A percentile compares a stretch with the other conserved stretches of the same genome.
These are phyloP conservation scores for Spea bombifrons DNA, from an alignment of 2,113 vertebrate species.

Conservation along the genomic window DNA sequence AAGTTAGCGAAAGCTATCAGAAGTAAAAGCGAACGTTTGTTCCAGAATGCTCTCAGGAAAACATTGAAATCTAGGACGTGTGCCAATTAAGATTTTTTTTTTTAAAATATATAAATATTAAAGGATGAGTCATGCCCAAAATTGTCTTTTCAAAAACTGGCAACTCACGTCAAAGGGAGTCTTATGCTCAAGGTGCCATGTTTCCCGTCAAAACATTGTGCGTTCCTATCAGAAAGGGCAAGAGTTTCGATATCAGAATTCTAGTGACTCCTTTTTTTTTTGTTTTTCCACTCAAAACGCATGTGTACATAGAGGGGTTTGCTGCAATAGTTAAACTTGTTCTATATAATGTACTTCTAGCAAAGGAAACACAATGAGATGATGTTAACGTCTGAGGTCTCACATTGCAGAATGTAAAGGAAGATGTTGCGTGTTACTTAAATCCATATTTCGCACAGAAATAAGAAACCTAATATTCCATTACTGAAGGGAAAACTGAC, in stretches of 20 bases:
- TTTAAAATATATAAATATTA: too few species aligned
- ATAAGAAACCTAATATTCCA: neutral
- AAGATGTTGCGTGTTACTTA: neutral
- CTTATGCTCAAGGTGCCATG: too few species aligned
- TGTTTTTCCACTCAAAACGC: neutral
- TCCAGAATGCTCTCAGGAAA: neutral
- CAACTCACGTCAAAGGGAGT: too few species aligned
- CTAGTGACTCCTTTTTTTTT: neutral
- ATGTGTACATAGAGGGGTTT: neutral
- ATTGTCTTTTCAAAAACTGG: too few species aligned
- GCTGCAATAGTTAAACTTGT: neutral
- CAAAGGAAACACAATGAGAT: neutral
- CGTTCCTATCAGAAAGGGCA: neutral
- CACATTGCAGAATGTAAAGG: neutral
- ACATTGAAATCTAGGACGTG: neutral
- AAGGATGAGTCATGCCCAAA: too few species aligned
- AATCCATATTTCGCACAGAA: neutral
- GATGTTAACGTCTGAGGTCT: neutral
- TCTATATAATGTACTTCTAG: neutral
- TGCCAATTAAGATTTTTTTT: too few species aligned
- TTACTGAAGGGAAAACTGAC: neutral
- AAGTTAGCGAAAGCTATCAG: neutral
- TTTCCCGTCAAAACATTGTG: too few species aligned
- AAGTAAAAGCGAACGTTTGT: neutral
- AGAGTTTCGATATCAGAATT: neutral